Evolutionary conservation across 1,140 invertebrate species (phyloP).

Genomic region (Vollenhovia emeryi): DNA sequence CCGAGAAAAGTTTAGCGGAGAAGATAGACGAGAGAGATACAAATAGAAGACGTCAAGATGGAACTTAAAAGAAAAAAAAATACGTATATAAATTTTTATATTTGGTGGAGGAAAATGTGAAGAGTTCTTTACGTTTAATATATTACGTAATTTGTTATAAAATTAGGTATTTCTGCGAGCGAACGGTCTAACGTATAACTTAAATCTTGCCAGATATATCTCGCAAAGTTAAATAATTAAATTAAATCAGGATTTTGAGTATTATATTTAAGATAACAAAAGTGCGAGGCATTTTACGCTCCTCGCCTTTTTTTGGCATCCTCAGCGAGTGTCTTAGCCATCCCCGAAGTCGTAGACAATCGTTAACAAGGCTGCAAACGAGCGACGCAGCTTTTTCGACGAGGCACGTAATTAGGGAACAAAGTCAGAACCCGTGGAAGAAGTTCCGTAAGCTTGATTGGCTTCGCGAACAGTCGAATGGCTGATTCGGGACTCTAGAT

Average conservation of each 20-base stretch:
- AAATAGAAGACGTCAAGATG: conserved; percentile 4
- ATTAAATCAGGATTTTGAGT: neutral
- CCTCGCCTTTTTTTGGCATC: neutral
- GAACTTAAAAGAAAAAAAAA: conserved; percentile 16
- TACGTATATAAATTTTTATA: neutral
- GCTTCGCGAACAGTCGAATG: conserved; percentile 24
- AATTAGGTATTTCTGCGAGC: neutral
- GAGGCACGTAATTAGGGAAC: conserved; percentile 17
- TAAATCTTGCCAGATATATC: neutral
- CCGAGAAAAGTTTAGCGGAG: conserved; percentile 1
- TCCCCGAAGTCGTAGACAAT: neutral
- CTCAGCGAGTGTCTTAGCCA: neutral
- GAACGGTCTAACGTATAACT: neutral
- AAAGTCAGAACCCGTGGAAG: conserved; percentile 18
- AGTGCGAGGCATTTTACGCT: neutral
- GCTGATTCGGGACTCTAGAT: conserved; percentile 15
- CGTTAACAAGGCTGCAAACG: conserved; percentile 6
- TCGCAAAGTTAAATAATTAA: neutral
- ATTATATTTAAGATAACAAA: neutral
- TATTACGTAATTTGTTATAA: neutral
- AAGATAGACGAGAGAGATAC: neutral
- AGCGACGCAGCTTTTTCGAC: neutral
- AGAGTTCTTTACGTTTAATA: neutral
- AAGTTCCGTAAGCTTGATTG: conserved; percentile 43
- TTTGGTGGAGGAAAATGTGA: neutral